Conservation (phyloP, 2,113 vertebrate species). For the Chlorocebus sabaeus region DNA sequence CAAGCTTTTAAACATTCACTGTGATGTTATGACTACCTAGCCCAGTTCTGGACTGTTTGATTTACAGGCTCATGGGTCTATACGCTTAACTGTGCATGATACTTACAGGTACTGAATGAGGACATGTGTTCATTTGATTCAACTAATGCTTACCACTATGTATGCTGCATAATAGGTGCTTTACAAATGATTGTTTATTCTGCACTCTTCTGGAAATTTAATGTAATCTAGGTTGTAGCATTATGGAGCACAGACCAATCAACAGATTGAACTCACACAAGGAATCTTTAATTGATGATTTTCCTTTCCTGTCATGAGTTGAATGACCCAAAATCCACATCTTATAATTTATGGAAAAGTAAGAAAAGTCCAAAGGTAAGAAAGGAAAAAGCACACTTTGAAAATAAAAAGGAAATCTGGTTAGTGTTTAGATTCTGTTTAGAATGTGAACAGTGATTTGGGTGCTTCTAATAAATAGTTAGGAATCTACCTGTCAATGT, state of each 20-base stretch:
- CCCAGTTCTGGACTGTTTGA: not conserved
- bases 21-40: not conserved
- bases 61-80: not conserved
- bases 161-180: not conserved
- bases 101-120: not conserved
- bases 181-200: not conserved
- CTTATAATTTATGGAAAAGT: not conserved
- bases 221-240: not conserved
- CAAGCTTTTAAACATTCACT: not conserved
- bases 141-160: not conserved
- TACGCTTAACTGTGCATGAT: not conserved
- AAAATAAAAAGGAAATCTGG: conserved; percentile 20
- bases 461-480: not conserved
- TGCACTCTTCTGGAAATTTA: not conserved
- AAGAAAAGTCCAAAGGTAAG: not conserved
- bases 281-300: not conserved
- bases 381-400: not conserved
- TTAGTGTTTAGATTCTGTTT: not conserved
- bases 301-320: not conserved
- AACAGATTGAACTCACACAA: not conserved
- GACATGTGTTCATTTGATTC: not conserved
- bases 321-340: not conserved
- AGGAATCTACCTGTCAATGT: not conserved
- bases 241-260: not conserved
- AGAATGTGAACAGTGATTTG: not conserved